A percentile compares a stretch with the other conserved stretches of the same genome.
phyloP scores from a whole-genome alignment of 2,113 vertebrate genomes.

The Heterotis niloticus region DNA sequence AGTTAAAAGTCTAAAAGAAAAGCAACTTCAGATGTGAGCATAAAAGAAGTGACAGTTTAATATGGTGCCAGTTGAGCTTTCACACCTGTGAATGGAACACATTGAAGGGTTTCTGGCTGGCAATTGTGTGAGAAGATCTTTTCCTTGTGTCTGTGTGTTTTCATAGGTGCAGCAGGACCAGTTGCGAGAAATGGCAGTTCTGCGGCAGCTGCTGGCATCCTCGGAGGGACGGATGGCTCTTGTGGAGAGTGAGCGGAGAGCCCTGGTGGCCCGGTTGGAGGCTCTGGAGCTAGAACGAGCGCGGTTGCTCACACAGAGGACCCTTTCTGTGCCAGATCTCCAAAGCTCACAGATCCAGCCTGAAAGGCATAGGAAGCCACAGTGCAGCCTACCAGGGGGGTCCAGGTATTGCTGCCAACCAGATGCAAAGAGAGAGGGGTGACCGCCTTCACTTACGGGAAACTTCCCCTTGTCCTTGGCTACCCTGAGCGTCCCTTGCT shows the following conservation, averaged over 20 bases:
- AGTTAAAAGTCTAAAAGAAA: neutral
- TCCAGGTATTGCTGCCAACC: neutral
- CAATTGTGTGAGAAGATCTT: no score
- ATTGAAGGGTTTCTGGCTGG: neutral
- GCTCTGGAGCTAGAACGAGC: slow-evolving; percentile 10
- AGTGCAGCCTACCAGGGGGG: neutral
- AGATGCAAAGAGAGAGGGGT: neutral
- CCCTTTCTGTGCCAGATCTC: neutral
- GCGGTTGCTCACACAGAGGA: neutral
- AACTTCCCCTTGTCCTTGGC: neutral
- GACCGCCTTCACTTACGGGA: neutral
- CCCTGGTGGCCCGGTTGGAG: neutral
- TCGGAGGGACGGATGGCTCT: neutral
- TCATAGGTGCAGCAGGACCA: slow-evolving; percentile 10
- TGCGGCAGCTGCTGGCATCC: neutral
- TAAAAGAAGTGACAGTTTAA: neutral
- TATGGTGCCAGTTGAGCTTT: neutral
- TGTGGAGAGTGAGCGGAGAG: slow-evolving; percentile 4
- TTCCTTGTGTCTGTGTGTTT: no score
- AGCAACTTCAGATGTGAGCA: neutral
- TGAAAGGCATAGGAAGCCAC: neutral
- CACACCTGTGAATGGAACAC: neutral
- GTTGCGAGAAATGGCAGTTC: neutral
- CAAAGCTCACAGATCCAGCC: neutral
- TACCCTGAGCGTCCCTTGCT: slow-evolving; percentile 6